Evolutionary conservation across 1,140 invertebrate species (phyloP).

Genomic region (Coenobita brevimanus): DNA sequence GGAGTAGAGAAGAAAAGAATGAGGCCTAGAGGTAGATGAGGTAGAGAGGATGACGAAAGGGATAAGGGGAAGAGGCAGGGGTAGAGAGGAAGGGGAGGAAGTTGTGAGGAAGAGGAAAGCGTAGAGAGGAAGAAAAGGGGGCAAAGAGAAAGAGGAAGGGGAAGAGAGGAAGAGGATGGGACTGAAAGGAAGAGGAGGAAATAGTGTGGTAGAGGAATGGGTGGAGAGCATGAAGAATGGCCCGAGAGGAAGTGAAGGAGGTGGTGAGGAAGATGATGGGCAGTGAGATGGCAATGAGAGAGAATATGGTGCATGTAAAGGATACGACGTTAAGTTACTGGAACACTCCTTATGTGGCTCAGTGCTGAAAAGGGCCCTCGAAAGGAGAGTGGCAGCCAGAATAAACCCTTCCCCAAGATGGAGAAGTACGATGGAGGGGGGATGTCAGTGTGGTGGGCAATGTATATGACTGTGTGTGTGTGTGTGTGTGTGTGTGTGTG

Average conservation of each 20-base stretch:
- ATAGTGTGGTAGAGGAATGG: not conserved
- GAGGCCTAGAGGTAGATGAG: not conserved
- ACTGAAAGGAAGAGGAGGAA: not conserved
- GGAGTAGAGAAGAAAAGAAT: not conserved
- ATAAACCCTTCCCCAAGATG: too few relatives aligned
- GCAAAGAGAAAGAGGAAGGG: not conserved
- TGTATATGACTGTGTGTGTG: too few relatives aligned
- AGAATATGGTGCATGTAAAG: too few relatives aligned
- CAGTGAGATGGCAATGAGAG: too few relatives aligned
- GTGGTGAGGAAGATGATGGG: too few relatives aligned
- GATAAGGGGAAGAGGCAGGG: not conserved
- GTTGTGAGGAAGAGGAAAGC: not conserved
- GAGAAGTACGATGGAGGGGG: too few relatives aligned
- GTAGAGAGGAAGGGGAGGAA: conserved; percentile 1
- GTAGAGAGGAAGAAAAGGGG: not conserved
- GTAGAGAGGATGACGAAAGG: not conserved
- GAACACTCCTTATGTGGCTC: too few relatives aligned
- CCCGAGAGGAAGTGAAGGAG: not conserved
- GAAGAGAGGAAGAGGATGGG: not conserved
- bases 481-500: too few relatives aligned
- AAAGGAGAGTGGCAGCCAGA: too few relatives aligned
- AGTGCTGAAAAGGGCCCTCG: too few relatives aligned
- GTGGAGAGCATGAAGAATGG: not conserved
- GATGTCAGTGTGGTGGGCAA: too few relatives aligned
- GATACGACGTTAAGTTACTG: too few relatives aligned